phyloP scores from a whole-genome alignment of 1,140 invertebrate genomes.

The Meloidogyne floridensis region DNA sequence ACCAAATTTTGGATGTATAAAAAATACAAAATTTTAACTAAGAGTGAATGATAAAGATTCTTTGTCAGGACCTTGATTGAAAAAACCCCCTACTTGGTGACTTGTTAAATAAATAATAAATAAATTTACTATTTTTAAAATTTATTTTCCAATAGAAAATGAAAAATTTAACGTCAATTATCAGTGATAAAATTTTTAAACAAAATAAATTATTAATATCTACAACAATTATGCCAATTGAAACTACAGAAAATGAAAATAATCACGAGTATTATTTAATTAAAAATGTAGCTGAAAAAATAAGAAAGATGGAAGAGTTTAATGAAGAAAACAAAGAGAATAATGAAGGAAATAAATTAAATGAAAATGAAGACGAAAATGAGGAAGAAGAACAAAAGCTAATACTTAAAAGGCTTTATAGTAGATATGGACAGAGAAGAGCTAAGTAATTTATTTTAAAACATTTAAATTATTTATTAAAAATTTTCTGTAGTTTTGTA shows the following conservation, averaged over 20 bases:
- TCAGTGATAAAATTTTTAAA: background rate
- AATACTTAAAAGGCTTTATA: conserved; percentile 31
- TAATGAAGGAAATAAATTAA: background rate
- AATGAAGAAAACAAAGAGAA: background rate
- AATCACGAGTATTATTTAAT: background rate
- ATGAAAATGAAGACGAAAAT: background rate
- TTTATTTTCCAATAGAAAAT: too few species aligned
- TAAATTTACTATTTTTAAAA: too few species aligned
- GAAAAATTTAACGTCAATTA: too few species aligned
- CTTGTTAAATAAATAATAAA: too few species aligned
- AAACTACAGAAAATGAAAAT: background rate
- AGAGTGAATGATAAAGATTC: too few species aligned
- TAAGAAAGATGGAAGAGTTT: background rate
- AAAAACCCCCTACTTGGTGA: too few species aligned
- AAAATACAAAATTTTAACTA: too few species aligned
- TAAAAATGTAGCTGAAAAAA: background rate
- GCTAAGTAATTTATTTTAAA: conserved; percentile 12
- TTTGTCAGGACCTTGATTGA: too few species aligned
- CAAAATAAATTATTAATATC: background rate
- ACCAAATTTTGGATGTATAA: too few species aligned
- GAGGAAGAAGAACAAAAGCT: conserved; percentile 24
- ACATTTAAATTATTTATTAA: too few species aligned
- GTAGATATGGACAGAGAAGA: conserved; percentile 23
- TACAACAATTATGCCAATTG: background rate
- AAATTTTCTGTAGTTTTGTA: too few species aligned